phyloP scores from a whole-genome alignment of 2,113 vertebrate species.

The Python bivittatus region DNA sequence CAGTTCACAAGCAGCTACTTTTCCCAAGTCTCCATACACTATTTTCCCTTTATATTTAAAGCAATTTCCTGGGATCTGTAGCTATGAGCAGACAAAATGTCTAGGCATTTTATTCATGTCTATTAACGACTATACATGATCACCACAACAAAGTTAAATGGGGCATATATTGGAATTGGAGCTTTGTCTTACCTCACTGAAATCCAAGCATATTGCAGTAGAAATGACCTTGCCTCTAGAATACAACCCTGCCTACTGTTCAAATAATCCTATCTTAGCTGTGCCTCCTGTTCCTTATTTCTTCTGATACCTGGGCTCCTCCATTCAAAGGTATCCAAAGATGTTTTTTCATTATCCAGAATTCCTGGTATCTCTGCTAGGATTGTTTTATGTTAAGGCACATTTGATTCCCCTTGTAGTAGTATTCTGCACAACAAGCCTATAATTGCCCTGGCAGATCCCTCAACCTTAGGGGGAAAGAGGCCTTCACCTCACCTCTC shows the following conservation, averaged over 20 bases:
- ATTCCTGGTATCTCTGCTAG: constrained; percentile 1
- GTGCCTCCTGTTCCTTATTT: neutral
- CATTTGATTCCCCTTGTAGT: neutral
- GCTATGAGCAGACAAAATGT: neutral
- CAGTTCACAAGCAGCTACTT: neutral
- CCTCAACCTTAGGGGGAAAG: neutral
- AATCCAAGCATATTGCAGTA: neutral
- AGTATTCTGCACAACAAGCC: neutral
- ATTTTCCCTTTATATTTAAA: neutral
- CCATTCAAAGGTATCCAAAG: constrained; percentile 29
- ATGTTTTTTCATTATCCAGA: constrained; percentile 40
- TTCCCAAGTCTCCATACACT: neutral
- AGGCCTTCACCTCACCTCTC: neutral
- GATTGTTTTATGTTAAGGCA: neutral
- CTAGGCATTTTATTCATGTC: neutral
- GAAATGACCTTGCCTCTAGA: constrained; percentile 3
- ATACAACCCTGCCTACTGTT: neutral
- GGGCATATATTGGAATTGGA: neutral
- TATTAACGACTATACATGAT: neutral
- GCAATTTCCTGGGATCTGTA: neutral
- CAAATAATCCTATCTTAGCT: constrained; percentile 2
- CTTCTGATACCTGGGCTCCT: neutral
- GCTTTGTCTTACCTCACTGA: constrained; percentile 5
- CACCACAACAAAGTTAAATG: constrained; percentile 7
- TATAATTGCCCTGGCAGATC: neutral